Evolutionary conservation across 2,113 vertebrate species (phyloP).

Genomic region (Halcyon malimbica): DNA sequence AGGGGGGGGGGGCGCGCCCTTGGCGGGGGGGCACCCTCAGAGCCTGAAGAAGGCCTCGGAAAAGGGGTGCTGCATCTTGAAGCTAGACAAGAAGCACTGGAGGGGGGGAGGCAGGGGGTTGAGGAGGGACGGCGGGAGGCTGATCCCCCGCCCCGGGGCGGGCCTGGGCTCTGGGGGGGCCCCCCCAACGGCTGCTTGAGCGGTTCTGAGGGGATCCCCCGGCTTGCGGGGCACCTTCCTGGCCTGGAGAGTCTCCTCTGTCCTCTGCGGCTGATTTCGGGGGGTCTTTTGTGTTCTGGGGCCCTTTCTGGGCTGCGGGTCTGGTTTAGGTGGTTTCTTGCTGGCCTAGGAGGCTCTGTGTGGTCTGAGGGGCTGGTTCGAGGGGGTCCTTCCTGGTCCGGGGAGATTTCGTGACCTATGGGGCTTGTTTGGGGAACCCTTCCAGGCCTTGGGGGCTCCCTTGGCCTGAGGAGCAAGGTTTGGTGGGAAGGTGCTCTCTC

Average conservation of each 20-base stretch:
- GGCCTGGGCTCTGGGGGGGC: neutral
- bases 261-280: neutral
- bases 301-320: neutral
- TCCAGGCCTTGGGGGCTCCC: fast-evolving
- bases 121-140: neutral
- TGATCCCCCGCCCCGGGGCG: neutral
- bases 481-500: neutral
- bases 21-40: no score
- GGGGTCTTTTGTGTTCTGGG: neutral
- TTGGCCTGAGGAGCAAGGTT: neutral
- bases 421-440: neutral
- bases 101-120: no score
- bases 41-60: no score
- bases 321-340: no score
- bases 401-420: neutral
- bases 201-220: neutral
- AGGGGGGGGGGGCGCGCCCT: no score
- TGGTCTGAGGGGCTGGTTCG: neutral
- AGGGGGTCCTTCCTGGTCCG: neutral
- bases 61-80: no score
- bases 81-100: no score
- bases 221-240: neutral
- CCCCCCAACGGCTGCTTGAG: neutral
- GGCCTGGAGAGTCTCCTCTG: neutral
- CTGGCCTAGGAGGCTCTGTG: neutral